A percentile compares a stretch with the other conserved stretches of the same genome.
Evolutionary conservation across 2,888 invertebrate species (phyloP).

Genomic region (Lasioglossum calceatum): DNA sequence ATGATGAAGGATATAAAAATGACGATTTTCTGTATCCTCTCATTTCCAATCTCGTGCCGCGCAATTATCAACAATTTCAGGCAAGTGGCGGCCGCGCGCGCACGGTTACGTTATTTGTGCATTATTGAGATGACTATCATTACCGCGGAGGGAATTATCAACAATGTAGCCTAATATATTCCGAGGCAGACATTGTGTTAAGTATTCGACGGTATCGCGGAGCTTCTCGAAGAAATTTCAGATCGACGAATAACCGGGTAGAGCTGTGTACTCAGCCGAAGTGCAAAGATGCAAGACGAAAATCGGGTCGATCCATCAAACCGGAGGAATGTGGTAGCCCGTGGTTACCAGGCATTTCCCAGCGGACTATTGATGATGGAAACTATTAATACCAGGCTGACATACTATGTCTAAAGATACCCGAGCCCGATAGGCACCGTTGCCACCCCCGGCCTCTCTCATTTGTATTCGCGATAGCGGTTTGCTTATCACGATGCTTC

Average conservation of each 20-base stretch:
- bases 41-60: neutral
- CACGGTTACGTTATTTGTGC: neutral
- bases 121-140: neutral
- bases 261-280: neutral
- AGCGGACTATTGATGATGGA: conserved; percentile 10
- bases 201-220: neutral
- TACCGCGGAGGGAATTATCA: neutral
- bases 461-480: conserved; percentile 42
- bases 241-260: neutral
- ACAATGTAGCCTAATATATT: conserved; percentile 3
- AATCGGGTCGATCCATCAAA: neutral
- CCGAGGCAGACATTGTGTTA: neutral
- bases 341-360: neutral
- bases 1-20: neutral
- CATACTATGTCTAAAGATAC: conserved; percentile 20
- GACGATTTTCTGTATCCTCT: neutral
- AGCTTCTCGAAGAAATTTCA: neutral
- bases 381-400: conserved; percentile 18
- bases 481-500: conserved; percentile 46
- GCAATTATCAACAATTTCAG: neutral
- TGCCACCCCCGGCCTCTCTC: conserved; percentile 14
- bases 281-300: neutral
- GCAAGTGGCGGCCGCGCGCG: neutral
- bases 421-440: conserved; percentile 13
- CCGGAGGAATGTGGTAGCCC: neutral